Base-by-base conservation (phyloP, 2,797 vertebrate species). In the Fistularia commersonii region DNA sequence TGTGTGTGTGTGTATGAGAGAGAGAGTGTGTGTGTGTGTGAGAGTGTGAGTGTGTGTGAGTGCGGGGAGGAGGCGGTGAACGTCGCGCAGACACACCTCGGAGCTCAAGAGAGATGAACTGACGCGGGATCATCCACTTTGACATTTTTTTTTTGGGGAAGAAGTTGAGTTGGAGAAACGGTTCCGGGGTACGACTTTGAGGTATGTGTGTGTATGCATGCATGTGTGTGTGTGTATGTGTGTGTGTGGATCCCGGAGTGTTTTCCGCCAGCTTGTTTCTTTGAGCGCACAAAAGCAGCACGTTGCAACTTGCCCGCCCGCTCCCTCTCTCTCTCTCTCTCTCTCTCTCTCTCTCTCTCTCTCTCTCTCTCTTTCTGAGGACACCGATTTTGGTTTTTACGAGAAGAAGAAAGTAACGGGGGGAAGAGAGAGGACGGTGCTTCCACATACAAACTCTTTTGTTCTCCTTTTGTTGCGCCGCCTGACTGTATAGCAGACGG, bases 11-110 rank as follows among this genome's bases (percentile, higher is more conserved):
- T 36, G 54, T 23, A 45, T 35, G 48, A 5, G 57, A 1, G 32
- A 45, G 2, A n/a, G 54, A 62, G 74, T 80, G 78, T 82, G 76
- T 23, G 48, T 36, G 70, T 41, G 56, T 38, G 63, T 41, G 54
- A 40, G 45, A 39, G 56, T 36, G 54, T 32, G 48, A 32, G 48
- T 6, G 57, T 1, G 32, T 45, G 2, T 12, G 56, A 62, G 74
- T 79, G 78, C 82, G 76, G 69, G 60, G 71, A 73, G 54, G 48
- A 72, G n/a, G 64, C 69, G 44, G 33, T 39, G 6, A 23, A 45
- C 58, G 57, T 45, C 45, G 60, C 49, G 57, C 61, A 74, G 88
- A 84, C 86, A 87, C 83, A 84, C 88, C 86, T 89, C 74, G 68
- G 59, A 15, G 36, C 1, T 2, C 3, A 74, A 59, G 82, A 57